Base-by-base conservation (phyloP, 2,113 vertebrate genomes). In the Ovis canadensis region DNA sequence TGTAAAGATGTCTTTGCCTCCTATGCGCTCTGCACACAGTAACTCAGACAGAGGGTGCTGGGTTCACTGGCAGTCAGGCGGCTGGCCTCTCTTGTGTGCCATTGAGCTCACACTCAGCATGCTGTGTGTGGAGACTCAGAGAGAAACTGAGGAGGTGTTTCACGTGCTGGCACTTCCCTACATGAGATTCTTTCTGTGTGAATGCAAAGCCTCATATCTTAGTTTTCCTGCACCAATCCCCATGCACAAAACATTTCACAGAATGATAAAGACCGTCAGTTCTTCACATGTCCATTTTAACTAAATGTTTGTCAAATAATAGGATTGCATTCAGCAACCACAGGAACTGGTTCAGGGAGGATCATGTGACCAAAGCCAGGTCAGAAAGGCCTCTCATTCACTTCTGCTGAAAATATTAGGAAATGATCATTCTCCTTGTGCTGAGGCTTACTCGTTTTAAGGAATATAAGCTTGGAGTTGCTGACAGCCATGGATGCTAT, bases 1-100 rank as follows among this genome's bases (percentile, higher is more conserved):
- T 59, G 7, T 15, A 6, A 62, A 57, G 29, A 36, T 8, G 5
- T 40, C 55, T 60, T 62, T 52, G 40, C 8, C 3, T 33, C 31
- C 52, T 23, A 9, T 8, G 25, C 1, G 0, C 2, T 43, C 19
- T 59, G 7, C 3, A 0, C 3, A 5, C 16, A 33, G 16, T 15
- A 29, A 83, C 43, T 62, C 50, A 2, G 12, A 81, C 36, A 43
- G 13, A 62, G 9, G 23, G 2, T 7, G 4, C 9, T 13, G 17
- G 25, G 33, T 4, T 25, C 21, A 52, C 29, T 5, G 14, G 10
- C n/a, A 36, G 13, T 6, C 29, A 33, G 25, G 33, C 1, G 1
- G 57, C 29, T 1, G 27, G 45, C 3, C 9, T 16, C 16, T 15
- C 6, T 62, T 5, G 0, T 7, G 29, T 45, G 25, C 7, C 7